These are phyloP conservation scores for Lasioglossum oenotherae DNA, from an alignment of 2,888 invertebrate species.

Conservation along the genomic window DNA sequence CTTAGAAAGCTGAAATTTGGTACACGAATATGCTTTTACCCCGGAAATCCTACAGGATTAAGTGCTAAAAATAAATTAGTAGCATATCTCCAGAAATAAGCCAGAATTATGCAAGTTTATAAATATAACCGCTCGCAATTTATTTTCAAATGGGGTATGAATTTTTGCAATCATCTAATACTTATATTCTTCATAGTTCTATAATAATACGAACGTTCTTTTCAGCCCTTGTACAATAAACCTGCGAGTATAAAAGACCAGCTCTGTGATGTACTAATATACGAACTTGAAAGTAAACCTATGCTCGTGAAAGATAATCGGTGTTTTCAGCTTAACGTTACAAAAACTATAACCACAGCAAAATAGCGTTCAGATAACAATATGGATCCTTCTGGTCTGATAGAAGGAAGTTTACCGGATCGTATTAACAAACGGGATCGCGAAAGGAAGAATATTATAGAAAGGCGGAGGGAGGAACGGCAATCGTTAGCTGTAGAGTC, in stretches of 20 bases:
- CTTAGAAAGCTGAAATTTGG: no score
- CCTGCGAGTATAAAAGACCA: constrained; percentile 7
- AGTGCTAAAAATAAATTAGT: no score
- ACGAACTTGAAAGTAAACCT: constrained; percentile 18
- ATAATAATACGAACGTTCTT: background rate
- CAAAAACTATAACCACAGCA: background rate
- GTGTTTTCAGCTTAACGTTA: constrained; percentile 1
- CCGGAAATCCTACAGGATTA: no score
- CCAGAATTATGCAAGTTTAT: no score
- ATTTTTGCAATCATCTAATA: no score
- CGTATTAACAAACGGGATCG: constrained; percentile 86
- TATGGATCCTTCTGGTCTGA: constrained; percentile 76
- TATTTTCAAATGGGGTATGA: no score
- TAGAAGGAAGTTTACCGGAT: constrained; percentile 84
- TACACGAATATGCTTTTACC: no score
- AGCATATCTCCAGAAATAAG: no score
- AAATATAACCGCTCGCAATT: no score
- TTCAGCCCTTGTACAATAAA: constrained; percentile 20
- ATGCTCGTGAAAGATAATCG: constrained; percentile 31
- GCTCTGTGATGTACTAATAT: constrained; percentile 4
- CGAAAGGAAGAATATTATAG: constrained; percentile 88
- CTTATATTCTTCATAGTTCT: background rate
- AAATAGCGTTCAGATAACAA: constrained; percentile 68
- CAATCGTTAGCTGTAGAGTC: constrained; percentile 87
- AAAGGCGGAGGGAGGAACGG: constrained; percentile 88